These are phyloP conservation scores for Drosophila diplacantha DNA, from an alignment of 2,888 invertebrate genomes.

Conservation along the genomic window DNA sequence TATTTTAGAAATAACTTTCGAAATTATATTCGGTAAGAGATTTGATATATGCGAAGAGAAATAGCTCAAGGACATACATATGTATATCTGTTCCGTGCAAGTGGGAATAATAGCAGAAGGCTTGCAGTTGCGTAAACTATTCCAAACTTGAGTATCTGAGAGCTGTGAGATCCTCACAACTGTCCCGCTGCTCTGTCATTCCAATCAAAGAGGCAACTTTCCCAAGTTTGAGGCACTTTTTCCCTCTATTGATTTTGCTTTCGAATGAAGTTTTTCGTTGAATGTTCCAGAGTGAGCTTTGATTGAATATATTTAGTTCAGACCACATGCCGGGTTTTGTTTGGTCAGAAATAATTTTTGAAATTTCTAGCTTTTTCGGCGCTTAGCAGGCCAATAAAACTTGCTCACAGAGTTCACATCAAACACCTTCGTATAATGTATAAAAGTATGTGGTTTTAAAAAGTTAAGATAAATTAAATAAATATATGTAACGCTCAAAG, in stretches of 20 bases:
- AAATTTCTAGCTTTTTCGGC: not conserved
- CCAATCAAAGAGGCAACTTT: conserved; percentile 41
- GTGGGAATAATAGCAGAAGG: conserved; percentile 9
- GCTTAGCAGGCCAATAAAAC: conserved; percentile 27
- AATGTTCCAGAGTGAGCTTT: conserved; percentile 43
- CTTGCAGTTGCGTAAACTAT: conserved; percentile 40
- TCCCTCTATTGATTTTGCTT: conserved; percentile 38
- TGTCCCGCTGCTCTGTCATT: conserved; percentile 1
- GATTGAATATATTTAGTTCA: conserved; percentile 26
- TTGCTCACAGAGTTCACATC: not conserved
- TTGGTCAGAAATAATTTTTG: conserved; percentile 9
- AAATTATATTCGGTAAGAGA: not conserved
- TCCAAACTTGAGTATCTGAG: conserved; percentile 32
- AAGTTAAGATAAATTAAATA: too few relatives aligned
- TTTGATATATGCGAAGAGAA: not conserved
- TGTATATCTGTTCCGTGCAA: too few relatives aligned
- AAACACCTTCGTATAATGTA: too few relatives aligned
- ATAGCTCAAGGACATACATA: not conserved
- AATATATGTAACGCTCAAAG: too few relatives aligned
- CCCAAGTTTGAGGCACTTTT: conserved; percentile 31
- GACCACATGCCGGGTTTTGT: conserved; percentile 18
- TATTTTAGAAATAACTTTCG: not conserved
- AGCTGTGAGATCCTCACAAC: conserved; percentile 11
- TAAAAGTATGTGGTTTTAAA: too few relatives aligned
- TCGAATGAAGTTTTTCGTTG: conserved; percentile 27